Conservation (phyloP, 2,797 vertebrate species). For the Crax fasciolata region DNA sequence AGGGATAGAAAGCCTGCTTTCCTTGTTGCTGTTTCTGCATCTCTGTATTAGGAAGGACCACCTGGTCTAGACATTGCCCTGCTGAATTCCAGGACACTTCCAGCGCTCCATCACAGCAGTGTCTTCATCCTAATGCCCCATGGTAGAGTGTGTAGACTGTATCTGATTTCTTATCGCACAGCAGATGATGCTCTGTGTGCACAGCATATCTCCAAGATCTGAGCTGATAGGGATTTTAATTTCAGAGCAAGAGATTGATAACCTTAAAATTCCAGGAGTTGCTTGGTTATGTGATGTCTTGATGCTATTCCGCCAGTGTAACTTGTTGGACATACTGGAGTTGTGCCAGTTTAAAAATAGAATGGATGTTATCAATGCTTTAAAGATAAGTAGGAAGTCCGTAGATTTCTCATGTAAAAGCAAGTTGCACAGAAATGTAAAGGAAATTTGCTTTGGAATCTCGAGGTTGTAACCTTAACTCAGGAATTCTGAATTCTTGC, state of each 20-base stretch:
- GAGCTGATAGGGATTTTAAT: not conserved
- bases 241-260: not conserved
- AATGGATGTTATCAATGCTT: not conserved
- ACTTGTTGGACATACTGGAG: not conserved
- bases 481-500: not conserved
- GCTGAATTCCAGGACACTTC: not conserved
- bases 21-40: not conserved
- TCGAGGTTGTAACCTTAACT: not conserved
- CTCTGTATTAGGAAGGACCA: not conserved
- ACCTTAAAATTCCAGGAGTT: not conserved
- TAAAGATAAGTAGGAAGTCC: not conserved
- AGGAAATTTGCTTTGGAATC: not conserved
- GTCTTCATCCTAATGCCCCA: not conserved
- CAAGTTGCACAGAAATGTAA: not conserved
- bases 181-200: not conserved
- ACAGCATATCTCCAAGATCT: not conserved
- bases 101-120: rapidly evolving
- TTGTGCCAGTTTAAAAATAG: not conserved
- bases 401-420: not conserved
- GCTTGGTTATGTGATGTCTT: not conserved
- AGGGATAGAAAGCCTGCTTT: not conserved
- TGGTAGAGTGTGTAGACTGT: not conserved
- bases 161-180: rapidly evolving
- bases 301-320: not conserved
- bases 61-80: too few species aligned